These are phyloP conservation scores for Thaumetopoea pityocampa DNA, from an alignment of 1,140 invertebrate genomes.

Conservation along the genomic window DNA sequence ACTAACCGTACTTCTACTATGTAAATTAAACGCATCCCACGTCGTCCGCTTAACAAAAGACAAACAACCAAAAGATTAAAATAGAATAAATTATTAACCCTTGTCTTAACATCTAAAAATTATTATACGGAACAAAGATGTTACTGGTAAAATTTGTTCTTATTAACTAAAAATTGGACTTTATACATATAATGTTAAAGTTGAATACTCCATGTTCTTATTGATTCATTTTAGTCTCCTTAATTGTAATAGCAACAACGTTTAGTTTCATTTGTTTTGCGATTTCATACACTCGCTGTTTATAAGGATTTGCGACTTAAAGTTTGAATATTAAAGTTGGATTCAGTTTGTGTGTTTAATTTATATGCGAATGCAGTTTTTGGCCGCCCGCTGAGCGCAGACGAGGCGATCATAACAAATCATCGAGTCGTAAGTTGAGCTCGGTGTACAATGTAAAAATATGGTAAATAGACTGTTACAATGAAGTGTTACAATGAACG, in stretches of 20 bases:
- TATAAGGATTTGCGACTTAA: conserved; percentile 27
- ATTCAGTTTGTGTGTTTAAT: conserved; percentile 26
- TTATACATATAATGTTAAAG: conserved; percentile 13
- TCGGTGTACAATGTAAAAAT: conserved; percentile 33
- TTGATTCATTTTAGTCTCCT: conserved; percentile 45
- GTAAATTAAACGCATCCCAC: too few relatives aligned
- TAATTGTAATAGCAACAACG: conserved; percentile 62
- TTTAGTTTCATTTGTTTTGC: conserved; percentile 64
- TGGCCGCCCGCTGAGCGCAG: conserved; percentile 51
- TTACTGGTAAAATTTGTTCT: conserved; percentile 46
- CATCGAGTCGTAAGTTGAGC: conserved; percentile 40
- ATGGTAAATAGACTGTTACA: too few relatives aligned
- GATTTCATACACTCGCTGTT: conserved; percentile 34
- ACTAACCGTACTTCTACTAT: too few relatives aligned
- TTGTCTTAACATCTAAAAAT: conserved; percentile 54
- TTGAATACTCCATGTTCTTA: conserved; percentile 14
- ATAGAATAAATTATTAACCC: conserved; percentile 60
- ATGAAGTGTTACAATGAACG: not conserved
- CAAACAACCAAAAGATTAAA: conserved; percentile 23
- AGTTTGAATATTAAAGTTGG: conserved; percentile 26
- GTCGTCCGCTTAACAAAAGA: conserved; percentile 6
- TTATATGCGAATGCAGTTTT: conserved; percentile 44
- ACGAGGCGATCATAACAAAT: conserved; percentile 63
- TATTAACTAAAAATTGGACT: conserved; percentile 26
- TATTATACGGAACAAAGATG: conserved; percentile 43